Evolutionary conservation across 1,140 invertebrate genomes (phyloP), one percentile per base, ranked within the genome.

Genomic region (Dinothrombium tinctorium): DNA sequence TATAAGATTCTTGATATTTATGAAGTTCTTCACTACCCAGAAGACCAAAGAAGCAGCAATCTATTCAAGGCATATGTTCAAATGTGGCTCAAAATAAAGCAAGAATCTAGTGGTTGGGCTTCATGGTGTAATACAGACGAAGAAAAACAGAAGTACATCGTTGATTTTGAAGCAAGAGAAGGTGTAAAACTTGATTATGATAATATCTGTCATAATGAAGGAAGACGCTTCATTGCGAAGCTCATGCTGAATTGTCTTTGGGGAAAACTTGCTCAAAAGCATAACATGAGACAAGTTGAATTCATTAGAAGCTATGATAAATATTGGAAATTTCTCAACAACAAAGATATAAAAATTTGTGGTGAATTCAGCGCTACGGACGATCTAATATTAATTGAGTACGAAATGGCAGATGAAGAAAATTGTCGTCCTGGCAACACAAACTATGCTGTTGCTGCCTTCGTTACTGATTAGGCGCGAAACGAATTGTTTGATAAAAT

Each of bases 121-220:
- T 8, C 7, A 8, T 28, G 26, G 26, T 28, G 26, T 28, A 7
- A 28, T 8, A 28, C 21, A 4, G 15, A 21, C 8, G 15, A 32
- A 22, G 4, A n/a, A 4, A 41, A 42, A 20, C 4, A 4, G 19
- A 21, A 33, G 20, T 53, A 50, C 38, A 45, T 53, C 20, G 15
- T 26, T 3, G 29, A 45, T 8, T 51, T 50, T 40, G 26, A 38
- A 3, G 33, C 44, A 41, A 44, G 42, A 12, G 50, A 53, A 40
- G 49, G 47, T 2, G 36, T 52, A 32, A 9, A 28, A 2, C 31
- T 52, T 29, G 42, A 53, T 33, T 5, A 1, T 2, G n/a, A 43
- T 8, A 24, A 22, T 25, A 49, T 53, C 20, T 21, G 37, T 24
- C 15, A 47, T 1, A 52, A 49, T 37, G 42, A 22, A 20, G 38